A percentile compares a stretch with the other conserved stretches of the same genome.
Evolutionary conservation across 1,140 invertebrate genomes (phyloP).

Genomic region (Andrena cerasifolii): DNA sequence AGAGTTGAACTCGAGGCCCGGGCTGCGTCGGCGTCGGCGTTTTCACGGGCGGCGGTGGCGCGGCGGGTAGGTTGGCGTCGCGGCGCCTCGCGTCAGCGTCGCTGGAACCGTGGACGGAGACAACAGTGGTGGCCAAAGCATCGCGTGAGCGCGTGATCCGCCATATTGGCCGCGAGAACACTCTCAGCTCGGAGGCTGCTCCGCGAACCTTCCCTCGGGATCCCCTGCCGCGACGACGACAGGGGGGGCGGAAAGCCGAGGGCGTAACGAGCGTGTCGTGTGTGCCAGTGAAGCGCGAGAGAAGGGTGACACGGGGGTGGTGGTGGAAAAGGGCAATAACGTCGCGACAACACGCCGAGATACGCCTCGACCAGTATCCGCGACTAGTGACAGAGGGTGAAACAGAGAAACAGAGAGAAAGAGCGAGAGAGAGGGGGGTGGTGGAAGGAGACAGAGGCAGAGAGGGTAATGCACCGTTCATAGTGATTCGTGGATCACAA

Average conservation of each 20-base stretch:
- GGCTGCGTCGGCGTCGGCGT: slow-evolving; percentile 54
- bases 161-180: slow-evolving; percentile 60
- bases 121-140: slow-evolving; percentile 61
- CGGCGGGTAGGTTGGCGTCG: slow-evolving; percentile 66
- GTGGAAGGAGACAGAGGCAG: slow-evolving; percentile 10
- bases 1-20: too few relatives aligned
- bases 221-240: neutral
- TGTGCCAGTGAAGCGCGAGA: slow-evolving; percentile 20
- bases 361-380: slow-evolving; percentile 43
- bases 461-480: slow-evolving; percentile 9
- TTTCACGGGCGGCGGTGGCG: slow-evolving; percentile 43
- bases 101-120: slow-evolving; percentile 52
- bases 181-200: neutral
- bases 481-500: slow-evolving; percentile 18
- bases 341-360: slow-evolving; percentile 12
- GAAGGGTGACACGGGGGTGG: slow-evolving; percentile 27
- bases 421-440: neutral
- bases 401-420: slow-evolving; percentile 9
- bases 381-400: slow-evolving; percentile 16
- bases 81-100: slow-evolving; percentile 68
- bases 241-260: slow-evolving; percentile 29
- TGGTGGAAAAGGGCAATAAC: slow-evolving; percentile 28
- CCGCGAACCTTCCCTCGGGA: neutral
- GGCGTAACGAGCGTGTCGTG: slow-evolving; percentile 17
- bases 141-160: slow-evolving; percentile 58